phyloP scores from a whole-genome alignment of 2,888 invertebrate species.

The Aricia artaxerxes region DNA sequence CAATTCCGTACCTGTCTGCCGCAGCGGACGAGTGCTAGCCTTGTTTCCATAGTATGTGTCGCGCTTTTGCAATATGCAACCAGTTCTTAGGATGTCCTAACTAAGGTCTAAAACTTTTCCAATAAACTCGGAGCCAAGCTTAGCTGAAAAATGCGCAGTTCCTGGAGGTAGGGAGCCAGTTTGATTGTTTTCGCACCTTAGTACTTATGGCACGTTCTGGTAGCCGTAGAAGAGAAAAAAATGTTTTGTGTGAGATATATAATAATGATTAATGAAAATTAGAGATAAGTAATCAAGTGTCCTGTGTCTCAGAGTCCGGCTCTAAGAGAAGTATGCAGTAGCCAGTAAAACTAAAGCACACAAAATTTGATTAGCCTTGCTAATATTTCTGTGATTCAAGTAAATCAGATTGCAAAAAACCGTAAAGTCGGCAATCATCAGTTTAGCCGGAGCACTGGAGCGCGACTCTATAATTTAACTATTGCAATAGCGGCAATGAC shows the following conservation, averaged over 20 bases:
- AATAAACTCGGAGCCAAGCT: no score
- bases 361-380: background rate
- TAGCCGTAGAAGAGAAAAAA: no score
- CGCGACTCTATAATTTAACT: slow-evolving; percentile 7
- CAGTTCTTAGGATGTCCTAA: no score
- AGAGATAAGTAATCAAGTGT: no score
- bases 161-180: no score
- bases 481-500: slow-evolving; percentile 24
- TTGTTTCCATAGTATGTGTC: background rate
- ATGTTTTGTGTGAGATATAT: no score
- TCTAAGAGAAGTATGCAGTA: background rate
- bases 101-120: no score
- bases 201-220: no score
- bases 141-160: no score
- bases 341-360: background rate
- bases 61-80: background rate
- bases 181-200: no score
- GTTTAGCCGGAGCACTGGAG: slow-evolving; percentile 6
- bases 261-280: no score
- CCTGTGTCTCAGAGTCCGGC: no score
- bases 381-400: background rate
- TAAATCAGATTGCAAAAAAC: background rate
- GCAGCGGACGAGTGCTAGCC: background rate
- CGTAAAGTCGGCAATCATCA: background rate
- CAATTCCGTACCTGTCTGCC: background rate